phyloP scores from a whole-genome alignment of 2,888 invertebrate species.

The Macrosoma leucophasiata region DNA sequence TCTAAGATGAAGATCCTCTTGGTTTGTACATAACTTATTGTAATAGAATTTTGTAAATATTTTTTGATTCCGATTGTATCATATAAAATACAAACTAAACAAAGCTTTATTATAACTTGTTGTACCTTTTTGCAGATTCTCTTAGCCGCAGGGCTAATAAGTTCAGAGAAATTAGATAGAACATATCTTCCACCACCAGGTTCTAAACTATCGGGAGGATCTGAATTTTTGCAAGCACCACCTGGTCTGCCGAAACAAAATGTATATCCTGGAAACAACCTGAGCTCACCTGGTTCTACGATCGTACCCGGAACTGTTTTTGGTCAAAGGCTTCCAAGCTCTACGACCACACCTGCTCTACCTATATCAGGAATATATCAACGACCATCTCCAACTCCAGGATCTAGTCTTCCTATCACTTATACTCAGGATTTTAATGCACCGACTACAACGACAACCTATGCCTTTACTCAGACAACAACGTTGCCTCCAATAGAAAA shows the following conservation, averaged over 20 bases:
- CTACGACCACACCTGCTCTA: no score
- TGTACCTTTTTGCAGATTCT: slow-evolving; percentile 43
- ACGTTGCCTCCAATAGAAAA: slow-evolving; percentile 2
- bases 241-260: slow-evolving; percentile 38
- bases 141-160: slow-evolving; percentile 35
- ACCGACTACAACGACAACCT: background rate
- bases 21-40: slow-evolving; percentile 31
- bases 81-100: no score
- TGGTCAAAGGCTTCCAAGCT: no score
- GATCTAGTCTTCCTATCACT: no score
- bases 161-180: slow-evolving; percentile 47
- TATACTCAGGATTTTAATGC: no score
- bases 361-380: no score
- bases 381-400: no score
- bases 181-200: slow-evolving; percentile 56
- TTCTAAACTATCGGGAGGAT: slow-evolving; percentile 47
- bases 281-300: slow-evolving; percentile 9
- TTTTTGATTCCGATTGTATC: no score
- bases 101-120: no score
- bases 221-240: slow-evolving; percentile 40
- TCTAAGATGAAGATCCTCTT: slow-evolving; percentile 46
- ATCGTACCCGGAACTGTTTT: slow-evolving; percentile 31
- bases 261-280: slow-evolving; percentile 13
- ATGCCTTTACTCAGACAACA: slow-evolving; percentile 2
- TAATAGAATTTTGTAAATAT: no score